Evolutionary conservation across 2,888 invertebrate genomes (phyloP).

Genomic region (Parnassius glacialis): DNA sequence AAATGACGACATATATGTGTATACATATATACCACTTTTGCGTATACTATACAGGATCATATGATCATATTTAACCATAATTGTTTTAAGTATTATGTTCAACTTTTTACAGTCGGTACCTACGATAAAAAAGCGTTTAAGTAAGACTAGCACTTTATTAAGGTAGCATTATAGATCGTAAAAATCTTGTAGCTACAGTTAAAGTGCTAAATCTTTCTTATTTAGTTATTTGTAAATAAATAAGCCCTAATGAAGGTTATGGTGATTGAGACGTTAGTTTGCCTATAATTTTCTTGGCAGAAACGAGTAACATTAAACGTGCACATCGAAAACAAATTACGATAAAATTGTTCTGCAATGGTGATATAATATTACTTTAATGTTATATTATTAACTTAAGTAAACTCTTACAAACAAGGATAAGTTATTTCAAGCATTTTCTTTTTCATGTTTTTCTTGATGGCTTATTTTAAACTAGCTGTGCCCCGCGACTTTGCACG

Average conservation of each 20-base stretch:
- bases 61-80: neutral
- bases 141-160: conserved; percentile 39
- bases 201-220: conserved; percentile 48
- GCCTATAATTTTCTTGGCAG: conserved; percentile 40
- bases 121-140: conserved; percentile 34
- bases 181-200: conserved; percentile 33
- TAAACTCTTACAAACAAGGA: conserved; percentile 6
- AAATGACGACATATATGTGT: too few relatives aligned
- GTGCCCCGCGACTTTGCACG: too few relatives aligned
- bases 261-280: conserved; percentile 38
- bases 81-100: neutral
- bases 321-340: conserved; percentile 15
- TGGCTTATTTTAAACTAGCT: too few relatives aligned
- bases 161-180: conserved; percentile 50
- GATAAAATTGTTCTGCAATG: conserved; percentile 14
- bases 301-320: conserved; percentile 36
- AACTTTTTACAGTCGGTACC: conserved; percentile 1
- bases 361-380: conserved; percentile 13
- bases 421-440: too few relatives aligned
- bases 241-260: conserved; percentile 41
- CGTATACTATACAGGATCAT: neutral
- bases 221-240: conserved; percentile 58
- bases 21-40: neutral
- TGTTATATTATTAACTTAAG: conserved; percentile 12
- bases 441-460: too few relatives aligned